These are phyloP conservation scores for Atlantisia rogersi DNA, from an alignment of 2,113 vertebrate species.

Conservation along the genomic window DNA sequence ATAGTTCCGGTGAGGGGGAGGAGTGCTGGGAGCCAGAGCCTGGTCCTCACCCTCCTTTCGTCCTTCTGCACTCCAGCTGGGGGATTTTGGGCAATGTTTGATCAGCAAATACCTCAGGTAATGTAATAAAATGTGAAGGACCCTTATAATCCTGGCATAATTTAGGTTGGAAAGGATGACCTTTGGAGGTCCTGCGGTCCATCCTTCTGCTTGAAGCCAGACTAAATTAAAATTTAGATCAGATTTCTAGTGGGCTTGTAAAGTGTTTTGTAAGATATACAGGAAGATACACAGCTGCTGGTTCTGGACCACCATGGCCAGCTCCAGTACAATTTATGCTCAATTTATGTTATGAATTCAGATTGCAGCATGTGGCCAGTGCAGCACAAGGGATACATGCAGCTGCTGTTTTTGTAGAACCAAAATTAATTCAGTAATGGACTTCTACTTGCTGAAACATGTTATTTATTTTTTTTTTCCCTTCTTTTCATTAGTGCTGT, in stretches of 20 bases:
- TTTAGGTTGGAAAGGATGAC: background rate
- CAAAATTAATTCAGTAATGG: background rate
- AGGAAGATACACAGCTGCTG: background rate
- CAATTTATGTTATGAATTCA: background rate
- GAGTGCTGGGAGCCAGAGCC: background rate
- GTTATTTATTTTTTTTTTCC: background rate
- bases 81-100: background rate
- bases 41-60: background rate
- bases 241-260: background rate
- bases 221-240: background rate
- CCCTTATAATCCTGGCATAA: background rate
- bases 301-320: background rate
- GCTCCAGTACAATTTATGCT: background rate
- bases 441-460: background rate
- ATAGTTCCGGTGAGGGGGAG: background rate
- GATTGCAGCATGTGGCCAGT: background rate
- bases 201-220: background rate
- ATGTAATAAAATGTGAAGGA: background rate
- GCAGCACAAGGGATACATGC: background rate
- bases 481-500: background rate
- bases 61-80: background rate
- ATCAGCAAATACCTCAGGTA: background rate
- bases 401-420: background rate
- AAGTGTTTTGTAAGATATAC: background rate
- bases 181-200: background rate